Evolutionary conservation across 2,113 vertebrate genomes (phyloP).

Genomic region (Lepus americanus): DNA sequence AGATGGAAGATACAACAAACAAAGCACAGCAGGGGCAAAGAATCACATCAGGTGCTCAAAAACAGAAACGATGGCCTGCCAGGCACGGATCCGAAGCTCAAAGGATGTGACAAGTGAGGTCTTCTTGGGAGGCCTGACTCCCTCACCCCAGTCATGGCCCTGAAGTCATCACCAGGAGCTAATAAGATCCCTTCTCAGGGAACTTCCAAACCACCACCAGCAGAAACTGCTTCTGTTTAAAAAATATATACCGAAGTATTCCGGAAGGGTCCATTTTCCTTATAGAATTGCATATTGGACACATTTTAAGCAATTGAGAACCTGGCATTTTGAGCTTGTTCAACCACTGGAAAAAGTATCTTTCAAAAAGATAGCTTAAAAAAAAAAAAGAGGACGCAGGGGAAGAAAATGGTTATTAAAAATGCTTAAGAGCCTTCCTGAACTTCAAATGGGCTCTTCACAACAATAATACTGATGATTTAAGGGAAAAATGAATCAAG

Average conservation of each 20-base stretch:
- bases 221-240: background rate
- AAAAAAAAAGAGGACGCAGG: slow-evolving; percentile 67
- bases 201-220: background rate
- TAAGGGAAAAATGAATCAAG: slow-evolving; percentile 85
- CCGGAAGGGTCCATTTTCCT: slow-evolving; percentile 45
- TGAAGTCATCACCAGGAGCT: background rate
- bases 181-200: background rate
- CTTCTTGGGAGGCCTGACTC: background rate
- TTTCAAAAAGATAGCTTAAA: slow-evolving; percentile 75
- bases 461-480: slow-evolving; percentile 86
- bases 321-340: slow-evolving; percentile 77
- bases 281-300: slow-evolving; percentile 41
- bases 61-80: background rate
- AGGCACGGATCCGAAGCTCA: rapidly evolving
- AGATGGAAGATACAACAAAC: background rate
- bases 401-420: slow-evolving; percentile 84
- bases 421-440: slow-evolving; percentile 85
- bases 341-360: slow-evolving; percentile 77
- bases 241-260: slow-evolving; percentile 28
- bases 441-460: slow-evolving; percentile 83
- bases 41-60: background rate
- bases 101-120: background rate
- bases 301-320: slow-evolving; percentile 74
- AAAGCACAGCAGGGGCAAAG: background rate
- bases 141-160: background rate